Base-by-base conservation (phyloP, 2,797 vertebrate species). In the Tenualosa thibaudeaui region DNA sequence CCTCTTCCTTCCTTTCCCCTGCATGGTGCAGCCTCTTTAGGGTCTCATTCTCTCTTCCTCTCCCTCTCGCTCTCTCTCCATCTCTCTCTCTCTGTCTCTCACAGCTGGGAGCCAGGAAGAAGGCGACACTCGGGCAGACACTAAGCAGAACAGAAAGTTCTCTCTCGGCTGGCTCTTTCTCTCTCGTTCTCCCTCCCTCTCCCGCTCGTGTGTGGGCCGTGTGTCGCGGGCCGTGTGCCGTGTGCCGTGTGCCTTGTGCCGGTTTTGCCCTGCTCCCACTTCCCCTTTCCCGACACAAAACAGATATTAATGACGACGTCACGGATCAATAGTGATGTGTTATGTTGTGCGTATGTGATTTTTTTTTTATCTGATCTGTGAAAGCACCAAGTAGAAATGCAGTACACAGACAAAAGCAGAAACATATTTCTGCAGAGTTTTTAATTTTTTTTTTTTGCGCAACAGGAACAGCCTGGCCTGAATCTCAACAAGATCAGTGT, bases 381-480 rank as follows among this genome's bases (percentile, higher is more conserved):
- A 65, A 12, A 65, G 62, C 62, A 12, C 8, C 62, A 65, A 65
- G 24, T 10, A 46, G 10, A 12, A 31, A 65, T 31, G 8, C 62
- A 31, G 24, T 10, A 31, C 24, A 2, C 26, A 13, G 56, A 62
- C n/a, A 12, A 26, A 12, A 65, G 13, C 31, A 13, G 1, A 65
- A 68, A 10, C 24, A 65, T 46, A 46, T 46, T 46, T 46, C 46
- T 46, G 46, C 46, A 31, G 31, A 31, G 31, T 46, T 46, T 7
- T 46, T 1, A 9, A 17, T 5, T 40, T 75, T 37, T 12, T 37
- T 1, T 15, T 71, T 75, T 58, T 58, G 19, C 3, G 19, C 5
- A 19, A 40, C 68, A 75, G 68, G 68, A 75, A 75, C 68, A 75
- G 68, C 37, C 12, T 37, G 37, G 37, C 68, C 68, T 75, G 68